Base-by-base conservation (phyloP, 2,888 invertebrate genomes). In the Nomada fucata region DNA sequence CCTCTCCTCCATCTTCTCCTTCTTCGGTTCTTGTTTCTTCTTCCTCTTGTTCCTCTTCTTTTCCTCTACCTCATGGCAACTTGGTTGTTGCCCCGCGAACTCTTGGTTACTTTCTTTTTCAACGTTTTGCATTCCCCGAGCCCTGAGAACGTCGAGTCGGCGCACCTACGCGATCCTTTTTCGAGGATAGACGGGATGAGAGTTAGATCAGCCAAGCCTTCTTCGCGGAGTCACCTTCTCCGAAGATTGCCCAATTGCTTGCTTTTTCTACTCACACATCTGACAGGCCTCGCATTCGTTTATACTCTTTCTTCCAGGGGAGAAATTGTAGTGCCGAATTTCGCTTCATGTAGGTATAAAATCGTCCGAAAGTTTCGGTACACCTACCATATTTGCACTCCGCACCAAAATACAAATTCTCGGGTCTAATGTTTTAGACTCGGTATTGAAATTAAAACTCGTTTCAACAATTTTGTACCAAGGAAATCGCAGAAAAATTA, bases 51-150 rank as follows among this genome's bases (percentile, higher is more conserved):
- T 78, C 76, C 76, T 86, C 80, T 80, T 80, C 83, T 81, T 82
- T 84, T 79, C 83, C 83, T 71, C 76, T 80, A 84, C 85, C 89
- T 88, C 85, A 76, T 79, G 85, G 89, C 88, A 88, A 87, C 84
- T 85, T 89, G 89, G 90, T 86, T 88, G 83, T 89, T 90, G 90
- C 91, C 91, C 91, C 89, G 91, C 90, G 90, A 91, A 92, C 90
- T 88, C 90, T 84, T 82, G 76, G 86, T 77, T 78, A 84, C 80
- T 89, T 89, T 87, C 88, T 92, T 92, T 92, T 92, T 90, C 89
- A 91, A 82, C 90, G 90, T 91, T 91, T 92, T 91, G 91, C 92
- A 92, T 92, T 92, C 92, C 85, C 89, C 83, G 86, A 84, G 88
- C 88, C 88, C 90, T 90, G 91, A 91, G 91, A 91, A 90, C 89